Evolutionary conservation across 2,113 vertebrate genomes (phyloP).

Genomic region (Heptranchias perlo): DNA sequence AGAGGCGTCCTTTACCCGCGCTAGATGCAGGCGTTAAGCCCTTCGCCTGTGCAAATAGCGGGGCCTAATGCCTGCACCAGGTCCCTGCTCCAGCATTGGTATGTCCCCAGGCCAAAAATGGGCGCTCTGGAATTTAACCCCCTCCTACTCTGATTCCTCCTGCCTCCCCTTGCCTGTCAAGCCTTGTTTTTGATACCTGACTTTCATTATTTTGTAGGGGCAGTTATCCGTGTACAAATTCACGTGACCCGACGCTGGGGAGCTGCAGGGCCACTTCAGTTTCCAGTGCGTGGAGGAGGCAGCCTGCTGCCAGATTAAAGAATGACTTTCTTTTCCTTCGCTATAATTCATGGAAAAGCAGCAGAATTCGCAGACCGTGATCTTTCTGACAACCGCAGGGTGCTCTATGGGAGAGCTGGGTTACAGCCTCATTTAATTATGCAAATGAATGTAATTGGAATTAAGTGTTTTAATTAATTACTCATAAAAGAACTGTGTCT

Average conservation of each 20-base stretch:
- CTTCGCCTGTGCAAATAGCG: too few relatives aligned
- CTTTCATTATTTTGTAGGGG: too few relatives aligned
- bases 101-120: too few relatives aligned
- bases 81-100: too few relatives aligned
- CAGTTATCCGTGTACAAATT: background rate
- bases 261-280: background rate
- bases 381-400: background rate
- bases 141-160: too few relatives aligned
- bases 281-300: background rate
- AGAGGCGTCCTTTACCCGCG: too few relatives aligned
- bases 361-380: background rate
- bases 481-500: background rate
- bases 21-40: too few relatives aligned
- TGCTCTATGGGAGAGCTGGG: background rate
- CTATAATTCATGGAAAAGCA: background rate
- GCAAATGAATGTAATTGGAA: constrained; percentile 27
- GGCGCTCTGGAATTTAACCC: too few relatives aligned
- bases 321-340: background rate
- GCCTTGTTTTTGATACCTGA: too few relatives aligned
- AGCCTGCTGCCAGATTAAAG: background rate
- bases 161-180: too few relatives aligned
- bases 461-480: constrained; percentile 24
- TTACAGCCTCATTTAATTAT: background rate
- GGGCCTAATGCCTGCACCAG: too few relatives aligned
- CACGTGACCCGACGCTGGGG: background rate